These are phyloP conservation scores for Pteruthius melanotis DNA, from an alignment of 2,113 vertebrate genomes.

Conservation along the genomic window DNA sequence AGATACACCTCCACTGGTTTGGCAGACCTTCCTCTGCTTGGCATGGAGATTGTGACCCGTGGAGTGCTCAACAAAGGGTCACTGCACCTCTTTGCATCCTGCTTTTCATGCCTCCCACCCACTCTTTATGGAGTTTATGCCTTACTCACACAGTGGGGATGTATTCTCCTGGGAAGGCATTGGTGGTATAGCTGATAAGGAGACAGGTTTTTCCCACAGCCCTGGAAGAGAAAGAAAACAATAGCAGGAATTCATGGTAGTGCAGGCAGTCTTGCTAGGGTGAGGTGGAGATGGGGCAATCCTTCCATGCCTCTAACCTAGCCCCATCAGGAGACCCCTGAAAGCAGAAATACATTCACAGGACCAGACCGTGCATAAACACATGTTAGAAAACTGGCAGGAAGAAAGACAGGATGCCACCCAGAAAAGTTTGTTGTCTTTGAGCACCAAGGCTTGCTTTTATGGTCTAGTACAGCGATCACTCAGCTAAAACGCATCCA, in stretches of 20 bases:
- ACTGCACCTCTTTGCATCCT: background rate
- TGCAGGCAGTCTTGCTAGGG: background rate
- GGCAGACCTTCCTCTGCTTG: background rate
- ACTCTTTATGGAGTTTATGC: background rate
- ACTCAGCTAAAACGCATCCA: background rate
- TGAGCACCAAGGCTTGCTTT: background rate
- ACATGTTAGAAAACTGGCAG: background rate
- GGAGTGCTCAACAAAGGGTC: background rate
- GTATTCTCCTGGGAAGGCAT: conserved; percentile 97
- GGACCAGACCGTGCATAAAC: background rate
- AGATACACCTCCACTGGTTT: background rate
- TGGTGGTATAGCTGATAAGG: conserved; percentile 98
- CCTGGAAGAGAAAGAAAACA: conserved; percentile 71
- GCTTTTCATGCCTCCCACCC: background rate
- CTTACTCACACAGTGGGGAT: conserved; percentile 96
- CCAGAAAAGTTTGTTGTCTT: background rate
- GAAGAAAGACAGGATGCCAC: background rate
- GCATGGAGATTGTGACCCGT: background rate
- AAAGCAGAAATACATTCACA: background rate
- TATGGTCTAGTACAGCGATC: background rate
- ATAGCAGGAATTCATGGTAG: background rate
- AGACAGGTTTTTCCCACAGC: conserved; percentile 98
- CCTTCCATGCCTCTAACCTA: background rate
- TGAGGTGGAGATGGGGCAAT: background rate
- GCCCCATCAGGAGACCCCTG: background rate